These are phyloP conservation scores for Datnioides undecimradiatus DNA, from an alignment of 2,113 vertebrate species.

Conservation along the genomic window DNA sequence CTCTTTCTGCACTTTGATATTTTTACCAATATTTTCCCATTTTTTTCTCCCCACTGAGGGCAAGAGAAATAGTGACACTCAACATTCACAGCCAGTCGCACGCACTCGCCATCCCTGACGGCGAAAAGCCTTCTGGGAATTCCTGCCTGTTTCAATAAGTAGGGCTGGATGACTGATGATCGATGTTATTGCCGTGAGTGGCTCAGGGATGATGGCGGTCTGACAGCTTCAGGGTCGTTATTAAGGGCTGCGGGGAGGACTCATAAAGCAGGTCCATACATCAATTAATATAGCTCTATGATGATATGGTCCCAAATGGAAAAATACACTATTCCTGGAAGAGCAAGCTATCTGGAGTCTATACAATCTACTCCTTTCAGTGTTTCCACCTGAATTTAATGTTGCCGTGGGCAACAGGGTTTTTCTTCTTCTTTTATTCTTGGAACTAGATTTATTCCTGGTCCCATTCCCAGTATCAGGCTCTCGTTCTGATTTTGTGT, in stretches of 20 bases:
- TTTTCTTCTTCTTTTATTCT: background rate
- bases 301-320: constrained; percentile 23
- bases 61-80: constrained; percentile 56
- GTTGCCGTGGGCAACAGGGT: constrained; percentile 3
- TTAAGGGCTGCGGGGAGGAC: constrained; percentile 40
- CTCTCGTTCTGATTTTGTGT: constrained; percentile 9
- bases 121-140: constrained; percentile 60
- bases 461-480: background rate
- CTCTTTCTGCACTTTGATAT: constrained; percentile 36
- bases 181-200: constrained; percentile 52
- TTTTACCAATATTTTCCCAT: constrained; percentile 33
- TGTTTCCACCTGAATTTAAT: constrained; percentile 2
- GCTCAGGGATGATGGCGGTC: constrained; percentile 17
- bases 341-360: constrained; percentile 7
- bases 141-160: constrained; percentile 42
- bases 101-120: constrained; percentile 3
- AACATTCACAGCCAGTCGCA: constrained; percentile 32
- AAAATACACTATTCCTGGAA: constrained; percentile 20
- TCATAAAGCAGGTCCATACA: constrained; percentile 48
- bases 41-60: constrained; percentile 34
- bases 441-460: background rate
- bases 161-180: constrained; percentile 57
- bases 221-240: constrained; percentile 52
- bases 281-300: constrained; percentile 35
- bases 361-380: constrained; percentile 2